Base-by-base conservation (phyloP, 2,797 vertebrate genomes). In the Rhinatrema bivittatum region DNA sequence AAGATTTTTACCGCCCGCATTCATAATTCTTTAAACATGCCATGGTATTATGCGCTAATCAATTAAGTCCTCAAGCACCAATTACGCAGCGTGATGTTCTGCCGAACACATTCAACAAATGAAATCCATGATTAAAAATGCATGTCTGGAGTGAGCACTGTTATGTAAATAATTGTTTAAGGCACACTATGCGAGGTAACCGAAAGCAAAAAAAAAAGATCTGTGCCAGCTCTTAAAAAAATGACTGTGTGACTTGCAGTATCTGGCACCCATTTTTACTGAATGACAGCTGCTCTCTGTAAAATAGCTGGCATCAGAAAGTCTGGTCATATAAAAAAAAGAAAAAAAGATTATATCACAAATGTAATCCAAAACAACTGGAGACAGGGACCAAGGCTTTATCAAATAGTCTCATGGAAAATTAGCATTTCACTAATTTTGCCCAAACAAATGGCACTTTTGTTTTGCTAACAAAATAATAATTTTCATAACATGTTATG, bases 201-300 rank as follows among this genome's bases (percentile, higher is more conserved):
- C 82, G 71, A 81, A 85, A 79, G 78, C 74, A 76, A 72, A 58
- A n/a, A n/a, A n/a, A 68, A 77, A 16, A 20, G 7, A 72, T 76
- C 74, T 42, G 70, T 82, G 84, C 78, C 80, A 79, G 76, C 78
- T 79, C 76, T 85, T 84, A 84, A 82, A 80, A 79, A 82, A 80
- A 87, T 85, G 81, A 81, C 72, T 76, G 65, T 73, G 79, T 70
- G 74, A 72, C 64, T 75, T 60, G 57, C 65, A 78, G 82, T 78
- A 85, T 86, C 82, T 88, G 85, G 82, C 76, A 75, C 79, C 76
- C 74, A 76, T 76, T 80, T 82, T 78, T 79, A 74, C 79, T 79
- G 74, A 73, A 80, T 75, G 77, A 82, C 86, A 86, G 87, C 78
- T 87, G 81, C 80, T 85, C 69, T 76, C 68, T 81, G 75, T 80